Base-by-base conservation (phyloP, 2,113 vertebrate species). In the Coreoperca whiteheadi region DNA sequence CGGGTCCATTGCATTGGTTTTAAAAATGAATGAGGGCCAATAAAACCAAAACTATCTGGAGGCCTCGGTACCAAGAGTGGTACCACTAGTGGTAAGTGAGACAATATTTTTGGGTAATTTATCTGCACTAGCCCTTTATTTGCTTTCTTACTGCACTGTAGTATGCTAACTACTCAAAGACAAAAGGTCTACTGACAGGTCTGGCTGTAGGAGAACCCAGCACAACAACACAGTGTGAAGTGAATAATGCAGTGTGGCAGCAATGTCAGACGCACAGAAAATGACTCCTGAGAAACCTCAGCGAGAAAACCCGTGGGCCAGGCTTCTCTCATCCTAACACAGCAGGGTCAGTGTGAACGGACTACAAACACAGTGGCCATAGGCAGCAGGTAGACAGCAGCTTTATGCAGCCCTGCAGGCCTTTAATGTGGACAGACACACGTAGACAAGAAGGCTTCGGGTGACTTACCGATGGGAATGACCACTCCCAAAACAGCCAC, bases 401-500 rank as follows among this genome's bases (percentile, higher is more conserved):
- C 51, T 65, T 32, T 50, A 69, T 0, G 64, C 73, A 73, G 53
- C 60, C 48, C 60, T 68, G 43, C 37, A 30, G 66, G 37, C 82
- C 48, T 83, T 53, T 8, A 73, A 46, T 70, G 30, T 41, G 60
- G 84, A 77, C 73, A 60, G 59, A 91, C 81, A 77, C 48, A 61
- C 48, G 83, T 64, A 60, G 64, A 85, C 25, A 79, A 64, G 54
- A 34, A 57, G 39, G 60, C 77, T 43, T 43, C 21, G 1, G 84
- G 77, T 54, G 53, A 94, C 97, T 96, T 95, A 99, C 98, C 97
- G 21, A 99, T 96, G 89, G 98, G 98, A 86, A 98, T 97, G 63
- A 98, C 94, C 86, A 98, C 96, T 70, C 98, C 97, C 88, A 99
- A 93, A 81, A 97, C 96, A 50, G 98, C 97, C 77, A 98, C 97